These are phyloP conservation scores for Columbina picui DNA, from an alignment of 2,113 vertebrate genomes.

Conservation along the genomic window DNA sequence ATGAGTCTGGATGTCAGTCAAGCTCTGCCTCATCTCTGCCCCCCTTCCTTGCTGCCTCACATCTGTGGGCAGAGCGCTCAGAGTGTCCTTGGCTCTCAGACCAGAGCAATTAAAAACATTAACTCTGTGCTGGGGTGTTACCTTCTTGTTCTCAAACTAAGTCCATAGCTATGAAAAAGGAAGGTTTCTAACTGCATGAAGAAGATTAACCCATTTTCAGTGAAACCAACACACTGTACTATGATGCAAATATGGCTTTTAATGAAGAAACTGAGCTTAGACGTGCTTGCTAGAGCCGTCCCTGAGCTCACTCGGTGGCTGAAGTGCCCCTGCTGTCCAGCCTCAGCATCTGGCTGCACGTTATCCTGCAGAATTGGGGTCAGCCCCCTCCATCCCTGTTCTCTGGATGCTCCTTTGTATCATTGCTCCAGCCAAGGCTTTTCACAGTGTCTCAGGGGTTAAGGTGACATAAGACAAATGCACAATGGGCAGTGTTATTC, in stretches of 20 bases:
- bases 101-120: no score
- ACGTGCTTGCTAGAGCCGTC: not conserved
- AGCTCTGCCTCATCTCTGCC: no score
- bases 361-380: not conserved
- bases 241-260: not conserved
- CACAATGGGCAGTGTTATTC: not conserved
- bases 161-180: no score
- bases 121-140: no score
- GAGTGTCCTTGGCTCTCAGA: no score
- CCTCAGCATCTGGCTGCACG: rapidly evolving
- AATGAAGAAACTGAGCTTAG: not conserved
- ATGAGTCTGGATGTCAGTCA: no score
- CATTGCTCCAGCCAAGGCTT: not conserved
- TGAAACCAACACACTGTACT: not conserved
- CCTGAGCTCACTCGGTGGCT: rapidly evolving
- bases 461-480: not conserved
- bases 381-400: not conserved
- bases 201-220: no score
- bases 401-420: not conserved
- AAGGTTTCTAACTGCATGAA: no score
- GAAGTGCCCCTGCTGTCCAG: not conserved
- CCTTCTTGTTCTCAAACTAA: no score
- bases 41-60: no score
- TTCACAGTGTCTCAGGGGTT: not conserved
- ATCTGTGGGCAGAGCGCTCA: no score